phyloP scores from a whole-genome alignment of 2,888 invertebrate genomes.

The Synanthedon andrenaeformis region DNA sequence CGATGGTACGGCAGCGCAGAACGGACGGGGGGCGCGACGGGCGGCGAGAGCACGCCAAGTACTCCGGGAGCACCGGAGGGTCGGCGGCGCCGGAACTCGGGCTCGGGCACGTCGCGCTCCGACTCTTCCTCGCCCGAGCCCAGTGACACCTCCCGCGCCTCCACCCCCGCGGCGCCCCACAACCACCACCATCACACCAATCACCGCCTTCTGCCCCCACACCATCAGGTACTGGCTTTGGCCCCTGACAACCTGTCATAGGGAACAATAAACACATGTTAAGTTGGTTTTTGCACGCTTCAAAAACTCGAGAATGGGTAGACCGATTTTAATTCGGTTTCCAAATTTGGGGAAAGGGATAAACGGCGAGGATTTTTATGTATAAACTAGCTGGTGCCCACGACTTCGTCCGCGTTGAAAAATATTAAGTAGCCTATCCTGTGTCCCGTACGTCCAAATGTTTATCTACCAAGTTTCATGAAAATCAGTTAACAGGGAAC shows the following conservation, averaged over 20 bases:
- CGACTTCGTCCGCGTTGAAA: too few relatives aligned
- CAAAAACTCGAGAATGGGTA: too few relatives aligned
- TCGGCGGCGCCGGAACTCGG: conserved; percentile 63
- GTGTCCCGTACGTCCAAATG: too few relatives aligned
- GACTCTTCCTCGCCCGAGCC: conserved; percentile 72
- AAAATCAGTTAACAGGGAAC: too few relatives aligned
- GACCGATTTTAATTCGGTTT: too few relatives aligned
- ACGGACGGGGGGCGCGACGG: conserved; percentile 27
- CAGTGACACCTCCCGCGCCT: conserved; percentile 71
- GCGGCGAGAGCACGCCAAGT: conserved; percentile 49
- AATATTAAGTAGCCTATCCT: too few relatives aligned
- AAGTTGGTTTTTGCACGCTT: too few relatives aligned
- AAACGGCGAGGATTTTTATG: too few relatives aligned
- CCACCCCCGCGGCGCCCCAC: conserved; percentile 65
- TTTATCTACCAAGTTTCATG: too few relatives aligned
- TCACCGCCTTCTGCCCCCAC: conserved; percentile 33
- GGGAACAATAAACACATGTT: too few relatives aligned
- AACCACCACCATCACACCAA: conserved; percentile 30
- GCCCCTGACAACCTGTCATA: neutral
- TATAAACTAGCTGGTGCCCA: too few relatives aligned
- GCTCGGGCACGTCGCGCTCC: conserved; percentile 64
- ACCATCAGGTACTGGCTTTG: conserved; percentile 30
- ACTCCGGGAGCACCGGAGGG: conserved; percentile 57
- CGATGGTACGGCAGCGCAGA: conserved; percentile 57
- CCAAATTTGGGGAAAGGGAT: too few relatives aligned